Base-by-base conservation (phyloP, 2,797 vertebrate species). In the Orestias chungarensis region DNA sequence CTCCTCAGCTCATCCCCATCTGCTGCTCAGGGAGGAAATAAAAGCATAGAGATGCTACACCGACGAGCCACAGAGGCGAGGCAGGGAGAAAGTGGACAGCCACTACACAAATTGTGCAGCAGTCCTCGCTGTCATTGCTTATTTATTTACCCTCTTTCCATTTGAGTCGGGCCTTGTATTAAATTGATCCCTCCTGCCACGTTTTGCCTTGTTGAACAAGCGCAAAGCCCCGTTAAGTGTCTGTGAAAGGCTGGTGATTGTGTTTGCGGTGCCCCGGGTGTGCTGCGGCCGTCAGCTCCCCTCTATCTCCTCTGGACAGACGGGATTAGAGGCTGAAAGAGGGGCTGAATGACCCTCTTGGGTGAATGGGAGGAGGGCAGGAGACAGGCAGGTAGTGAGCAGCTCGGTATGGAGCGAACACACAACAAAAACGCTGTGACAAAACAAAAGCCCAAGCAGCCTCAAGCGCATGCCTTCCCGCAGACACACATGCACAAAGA, bases 181-280 rank as follows among this genome's bases (percentile, higher is more conserved):
- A 91, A 90, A 92, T 84, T 89, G 83, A 91, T 92, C 90, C 89
- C 91, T 87, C 88, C 91, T 89, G 88, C 89, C 82, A 85, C 82
- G 89, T 86, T 91, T 90, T 89, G 91, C 91, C 90, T 92, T 91
- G 93, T 92, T 87, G 91, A 91, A 92, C 91, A 93, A 91, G 90
- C 75, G 87, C 90, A 89, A 89, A 91, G 90, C 91, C 84, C 86
- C 86, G 89, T 83, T 91, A 93, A 93, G 91, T 89, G 90, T 91
- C 84, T 89, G 88, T 91, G 90, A 91, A 92, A 93, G 90, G 86
- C 85, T 81, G 75, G 84, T 91, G 92, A 92, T 92, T 92, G 92
- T 92, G 91, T 91, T 89, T 89, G 90, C 49, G 76, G 89, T 74
- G 80, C 91, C 87, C 82, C 74, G 86, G 87, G 87, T 88, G 86